Conservation (phyloP, 2,113 vertebrate genomes). For the Cyanoderma ruficeps region DNA sequence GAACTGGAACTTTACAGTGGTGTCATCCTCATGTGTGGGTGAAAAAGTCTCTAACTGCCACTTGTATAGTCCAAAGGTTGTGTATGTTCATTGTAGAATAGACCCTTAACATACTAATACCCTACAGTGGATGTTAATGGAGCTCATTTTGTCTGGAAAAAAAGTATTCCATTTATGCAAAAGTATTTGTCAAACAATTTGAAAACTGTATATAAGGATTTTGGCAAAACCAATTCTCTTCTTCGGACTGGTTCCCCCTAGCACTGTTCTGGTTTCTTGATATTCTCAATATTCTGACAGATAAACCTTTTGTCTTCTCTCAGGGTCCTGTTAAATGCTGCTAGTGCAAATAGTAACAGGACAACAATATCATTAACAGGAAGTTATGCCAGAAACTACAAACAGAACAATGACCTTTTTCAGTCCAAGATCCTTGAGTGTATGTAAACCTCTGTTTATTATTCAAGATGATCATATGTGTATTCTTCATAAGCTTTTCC, state of each 20-base stretch:
- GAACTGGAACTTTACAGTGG: neutral
- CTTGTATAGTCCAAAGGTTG: neutral
- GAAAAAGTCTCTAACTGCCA: neutral
- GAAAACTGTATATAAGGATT: neutral
- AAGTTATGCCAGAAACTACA: neutral
- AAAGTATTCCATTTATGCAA: neutral
- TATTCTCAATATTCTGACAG: neutral
- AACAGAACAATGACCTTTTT: neutral
- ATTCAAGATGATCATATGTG: neutral
- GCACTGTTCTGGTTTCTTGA: neutral
- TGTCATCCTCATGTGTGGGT: neutral
- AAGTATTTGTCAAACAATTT: neutral
- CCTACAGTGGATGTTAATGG: neutral
- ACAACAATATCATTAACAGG: neutral
- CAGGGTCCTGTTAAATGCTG: neutral
- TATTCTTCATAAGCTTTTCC: neutral
- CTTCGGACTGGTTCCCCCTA: neutral
- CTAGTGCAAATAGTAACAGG: neutral
- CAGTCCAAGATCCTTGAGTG: neutral
- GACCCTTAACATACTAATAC: accelerated
- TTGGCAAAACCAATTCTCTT: neutral
- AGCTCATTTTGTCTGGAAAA: neutral
- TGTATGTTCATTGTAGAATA: neutral
- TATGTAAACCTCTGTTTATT: neutral
- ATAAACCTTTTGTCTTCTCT: neutral